A percentile compares a stretch with the other conserved stretches of the same genome.
These are phyloP conservation scores for Drosophila anomalipes DNA, from an alignment of 2,888 invertebrate genomes.

Conservation along the genomic window DNA sequence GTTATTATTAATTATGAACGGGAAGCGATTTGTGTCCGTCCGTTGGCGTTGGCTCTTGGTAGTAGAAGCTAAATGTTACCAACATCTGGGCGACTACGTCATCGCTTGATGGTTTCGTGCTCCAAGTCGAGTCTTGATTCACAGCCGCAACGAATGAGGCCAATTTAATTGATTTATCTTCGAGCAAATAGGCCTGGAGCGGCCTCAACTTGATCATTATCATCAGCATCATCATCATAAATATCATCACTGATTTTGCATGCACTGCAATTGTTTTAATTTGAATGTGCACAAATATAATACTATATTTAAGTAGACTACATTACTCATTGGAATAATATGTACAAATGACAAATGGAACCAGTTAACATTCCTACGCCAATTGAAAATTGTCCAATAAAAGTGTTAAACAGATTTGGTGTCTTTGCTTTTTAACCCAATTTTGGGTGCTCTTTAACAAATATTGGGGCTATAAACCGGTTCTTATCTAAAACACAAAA, in stretches of 20 bases:
- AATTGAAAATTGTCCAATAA: neutral
- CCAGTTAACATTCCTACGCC: neutral
- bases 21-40: constrained; percentile 36
- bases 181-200: constrained; percentile 17
- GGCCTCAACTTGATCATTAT: constrained; percentile 7
- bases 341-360: neutral
- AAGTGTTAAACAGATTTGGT: neutral
- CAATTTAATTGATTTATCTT: constrained; percentile 61
- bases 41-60: constrained; percentile 35
- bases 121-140: constrained; percentile 33
- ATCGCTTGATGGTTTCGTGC: constrained; percentile 23
- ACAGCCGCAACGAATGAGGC: constrained; percentile 44
- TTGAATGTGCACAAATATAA: constrained; percentile 8
- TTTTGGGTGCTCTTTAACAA: neutral
- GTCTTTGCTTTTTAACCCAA: neutral
- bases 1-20: constrained; percentile 68
- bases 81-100: constrained; percentile 49
- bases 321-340: neutral
- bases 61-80: constrained; percentile 35
- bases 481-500: neutral
- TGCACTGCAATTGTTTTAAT: constrained; percentile 14
- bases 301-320: neutral
- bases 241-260: constrained; percentile 38
- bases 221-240: constrained; percentile 5
- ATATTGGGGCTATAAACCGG: neutral